Conservation (phyloP, 2,888 invertebrate genomes). For the Athalia cordata region DNA sequence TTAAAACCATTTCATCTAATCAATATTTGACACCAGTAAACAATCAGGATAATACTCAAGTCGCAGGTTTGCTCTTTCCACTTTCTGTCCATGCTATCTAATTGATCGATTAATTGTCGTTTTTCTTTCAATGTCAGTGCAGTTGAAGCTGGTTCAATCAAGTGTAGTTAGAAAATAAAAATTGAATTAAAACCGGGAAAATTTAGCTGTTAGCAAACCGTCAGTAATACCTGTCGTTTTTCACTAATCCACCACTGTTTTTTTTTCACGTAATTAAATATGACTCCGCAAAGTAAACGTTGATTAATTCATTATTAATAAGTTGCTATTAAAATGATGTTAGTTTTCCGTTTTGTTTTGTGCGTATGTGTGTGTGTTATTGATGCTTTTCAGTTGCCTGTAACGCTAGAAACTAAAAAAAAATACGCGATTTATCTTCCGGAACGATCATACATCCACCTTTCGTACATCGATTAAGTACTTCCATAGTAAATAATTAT, state of each 20-base stretch:
- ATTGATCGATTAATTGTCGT: too few relatives aligned
- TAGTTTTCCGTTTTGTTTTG: background rate
- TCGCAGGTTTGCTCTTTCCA: too few relatives aligned
- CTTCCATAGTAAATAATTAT: background rate
- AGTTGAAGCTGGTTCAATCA: too few relatives aligned
- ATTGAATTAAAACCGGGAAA: background rate
- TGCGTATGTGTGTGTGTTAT: background rate
- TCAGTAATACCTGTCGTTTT: constrained; percentile 16
- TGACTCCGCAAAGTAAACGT: constrained; percentile 42
- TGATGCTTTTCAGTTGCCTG: background rate
- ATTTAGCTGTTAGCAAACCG: constrained; percentile 39
- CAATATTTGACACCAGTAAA: too few relatives aligned
- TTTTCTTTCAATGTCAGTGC: too few relatives aligned
- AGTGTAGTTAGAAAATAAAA: too few relatives aligned
- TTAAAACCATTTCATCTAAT: background rate
- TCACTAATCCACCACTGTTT: too few relatives aligned
- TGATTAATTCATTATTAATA: constrained; percentile 50
- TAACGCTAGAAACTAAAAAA: background rate
- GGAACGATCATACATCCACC: background rate
- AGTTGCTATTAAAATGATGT: constrained; percentile 20
- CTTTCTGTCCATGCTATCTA: too few relatives aligned
- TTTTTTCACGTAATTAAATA: constrained; percentile 42
- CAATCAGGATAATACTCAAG: too few relatives aligned
- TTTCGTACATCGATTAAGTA: background rate
- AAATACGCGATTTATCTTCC: background rate